Conservation (phyloP, 2,888 invertebrate genomes). For the Ecdyonurus torrentis region DNA sequence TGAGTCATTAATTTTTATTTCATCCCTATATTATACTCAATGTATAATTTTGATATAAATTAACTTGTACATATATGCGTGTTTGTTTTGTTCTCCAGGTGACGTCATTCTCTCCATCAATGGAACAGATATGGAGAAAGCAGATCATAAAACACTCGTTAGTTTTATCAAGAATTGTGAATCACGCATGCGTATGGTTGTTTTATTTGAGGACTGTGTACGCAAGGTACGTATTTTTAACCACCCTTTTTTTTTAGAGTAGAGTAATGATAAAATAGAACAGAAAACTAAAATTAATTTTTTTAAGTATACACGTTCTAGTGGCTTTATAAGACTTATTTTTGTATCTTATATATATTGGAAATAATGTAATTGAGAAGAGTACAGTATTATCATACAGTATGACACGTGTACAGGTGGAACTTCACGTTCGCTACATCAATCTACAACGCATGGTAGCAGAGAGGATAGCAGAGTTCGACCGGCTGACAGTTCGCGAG, state of each 20-base stretch:
- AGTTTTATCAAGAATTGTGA: conserved; percentile 80
- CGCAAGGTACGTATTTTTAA: conserved; percentile 46
- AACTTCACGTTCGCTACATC: conserved; percentile 83
- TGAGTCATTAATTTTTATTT: conserved; percentile 18
- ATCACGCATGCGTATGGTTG: conserved; percentile 85
- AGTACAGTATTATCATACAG: no score
- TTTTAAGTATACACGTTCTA: no score
- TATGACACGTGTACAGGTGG: no score
- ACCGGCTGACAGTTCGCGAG: conserved; percentile 63
- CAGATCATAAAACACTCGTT: conserved; percentile 88
- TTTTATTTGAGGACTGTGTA: conserved; percentile 91
- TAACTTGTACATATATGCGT: background rate
- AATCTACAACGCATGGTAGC: conserved; percentile 72
- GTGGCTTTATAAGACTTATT: no score
- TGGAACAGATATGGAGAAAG: conserved; percentile 86
- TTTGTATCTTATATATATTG: no score
- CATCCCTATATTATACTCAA: background rate
- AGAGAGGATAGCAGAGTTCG: conserved; percentile 68
- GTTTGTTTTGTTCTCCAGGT: conserved; percentile 27
- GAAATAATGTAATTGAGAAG: no score
- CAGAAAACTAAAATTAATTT: no score
- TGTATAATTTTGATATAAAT: background rate
- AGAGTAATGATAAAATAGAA: no score
- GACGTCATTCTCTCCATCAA: conserved; percentile 94
- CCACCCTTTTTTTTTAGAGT: no score